A percentile compares a stretch with the other conserved stretches of the same genome.
These are phyloP conservation scores for Scolopax bukidnonensis DNA, from an alignment of 2,797 vertebrate genomes.

Conservation along the genomic window DNA sequence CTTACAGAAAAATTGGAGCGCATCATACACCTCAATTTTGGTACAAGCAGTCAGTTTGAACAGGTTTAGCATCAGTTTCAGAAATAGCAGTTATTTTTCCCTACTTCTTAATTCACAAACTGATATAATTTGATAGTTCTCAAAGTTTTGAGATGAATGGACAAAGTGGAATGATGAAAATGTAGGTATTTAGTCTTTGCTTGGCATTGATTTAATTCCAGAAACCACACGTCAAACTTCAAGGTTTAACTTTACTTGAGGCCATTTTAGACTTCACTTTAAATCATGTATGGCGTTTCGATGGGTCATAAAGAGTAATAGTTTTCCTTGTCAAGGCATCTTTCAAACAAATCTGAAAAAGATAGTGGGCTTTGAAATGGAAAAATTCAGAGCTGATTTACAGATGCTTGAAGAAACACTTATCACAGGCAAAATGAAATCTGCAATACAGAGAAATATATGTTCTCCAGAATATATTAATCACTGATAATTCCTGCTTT, in stretches of 20 bases:
- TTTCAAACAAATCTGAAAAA: constrained; percentile 37
- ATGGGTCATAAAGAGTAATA: constrained; percentile 54
- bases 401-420: not conserved
- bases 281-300: constrained; percentile 37
- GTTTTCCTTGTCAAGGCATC: constrained; percentile 29
- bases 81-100: not conserved
- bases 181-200: constrained; percentile 6
- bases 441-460: not conserved
- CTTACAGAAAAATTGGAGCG: not conserved
- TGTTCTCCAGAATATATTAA: not conserved
- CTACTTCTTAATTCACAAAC: constrained; percentile 5
- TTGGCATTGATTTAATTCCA: not conserved
- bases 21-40: not conserved
- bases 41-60: not conserved
- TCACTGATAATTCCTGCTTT: not conserved
- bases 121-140: not conserved
- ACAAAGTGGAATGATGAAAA: not conserved
- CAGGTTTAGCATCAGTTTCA: not conserved
- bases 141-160: constrained; percentile 31
- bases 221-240: not conserved
- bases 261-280: constrained; percentile 18
- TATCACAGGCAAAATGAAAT: not conserved
- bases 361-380: constrained; percentile 20
- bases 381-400: constrained; percentile 24
- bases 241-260: constrained; percentile 11